Evolutionary conservation across 2,888 invertebrate genomes (phyloP), one percentile per base, ranked within the genome.

Genomic region (Hyppa rectilinea): DNA sequence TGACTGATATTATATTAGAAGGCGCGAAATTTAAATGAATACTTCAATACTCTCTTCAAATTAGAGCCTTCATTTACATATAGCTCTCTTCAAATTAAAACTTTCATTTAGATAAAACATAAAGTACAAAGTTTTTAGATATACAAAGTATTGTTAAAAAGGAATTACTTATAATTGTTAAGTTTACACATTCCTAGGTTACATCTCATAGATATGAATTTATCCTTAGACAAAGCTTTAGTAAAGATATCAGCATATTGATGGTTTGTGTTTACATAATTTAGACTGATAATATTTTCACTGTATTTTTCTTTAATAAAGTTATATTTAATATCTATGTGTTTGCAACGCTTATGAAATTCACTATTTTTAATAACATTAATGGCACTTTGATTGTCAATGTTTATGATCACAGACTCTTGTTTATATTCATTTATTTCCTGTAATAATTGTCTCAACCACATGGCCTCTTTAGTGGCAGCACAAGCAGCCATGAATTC

Each of bases 401-500:
- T 36, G 5, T 34, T 17, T 20, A 40, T 6, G 20, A 17, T 17
- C 40, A 40, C 17, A 5, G 40, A 40, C 2, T 40, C 6, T 40
- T 58, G 26, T 1, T 26, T 38, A 7, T 2, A 58, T 20, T 20
- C 14, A 14, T 6, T 17, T 5, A 58, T 12, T 10, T 58, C 40
- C 10, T 2, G 10, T 0, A 40, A 2, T 2, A 58, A 9, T 10
- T 23, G 34, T 10, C 5, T 60, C 5, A 34, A 0, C 34, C 47
- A 60, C 5, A 47, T 47, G 0, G 31, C 2, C 0, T 60, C 60
- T n/a, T 60, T 60, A 1, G 47, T 60, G 3, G 60, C 47, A 0
- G 31, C n/a, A n/a, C 59, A 59, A 0, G 43, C 59, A 0, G 56
- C 56, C 56, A 58, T 58, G 2, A 58, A 40, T 17, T 58, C 45